Percentiles rank a stretch among this genome's conserved stretches.
phyloP scores from a whole-genome alignment of 2,888 invertebrate genomes.

The Drosophila cognata region DNA sequence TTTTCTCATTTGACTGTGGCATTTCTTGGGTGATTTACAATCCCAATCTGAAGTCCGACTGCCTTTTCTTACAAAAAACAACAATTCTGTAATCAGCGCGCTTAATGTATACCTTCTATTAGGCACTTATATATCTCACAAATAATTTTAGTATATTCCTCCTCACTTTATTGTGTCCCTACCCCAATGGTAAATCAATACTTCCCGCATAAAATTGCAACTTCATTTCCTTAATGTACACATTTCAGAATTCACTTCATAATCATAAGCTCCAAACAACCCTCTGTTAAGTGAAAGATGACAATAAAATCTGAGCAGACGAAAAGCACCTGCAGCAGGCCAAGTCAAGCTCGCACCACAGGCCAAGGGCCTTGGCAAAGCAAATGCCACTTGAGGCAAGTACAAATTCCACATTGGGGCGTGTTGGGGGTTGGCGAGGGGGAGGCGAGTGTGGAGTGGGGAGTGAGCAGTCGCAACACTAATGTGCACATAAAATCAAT shows the following conservation, averaged over 20 bases:
- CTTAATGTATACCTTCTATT: not conserved
- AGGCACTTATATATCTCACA: not conserved
- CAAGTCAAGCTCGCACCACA: slow-evolving; percentile 11
- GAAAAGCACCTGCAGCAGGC: slow-evolving; percentile 31
- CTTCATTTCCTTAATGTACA: slow-evolving; percentile 28
- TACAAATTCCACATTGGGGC: slow-evolving; percentile 15
- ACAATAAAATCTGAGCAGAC: slow-evolving; percentile 25
- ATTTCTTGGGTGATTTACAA: too few relatives aligned
- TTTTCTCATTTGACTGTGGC: not conserved
- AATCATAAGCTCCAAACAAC: slow-evolving; percentile 2
- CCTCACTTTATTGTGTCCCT: not conserved
- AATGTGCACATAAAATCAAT: slow-evolving; percentile 54
- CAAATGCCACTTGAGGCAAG: slow-evolving; percentile 53
- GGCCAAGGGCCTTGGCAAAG: slow-evolving; percentile 8
- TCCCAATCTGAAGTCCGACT: not conserved
- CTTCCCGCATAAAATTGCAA: slow-evolving; percentile 23
- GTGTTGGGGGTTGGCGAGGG: not conserved
- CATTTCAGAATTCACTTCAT: slow-evolving; percentile 10
- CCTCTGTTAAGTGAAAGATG: slow-evolving; percentile 11
- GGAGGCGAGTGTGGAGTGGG: not conserved
- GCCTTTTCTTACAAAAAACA: too few relatives aligned
- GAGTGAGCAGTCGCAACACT: not conserved
- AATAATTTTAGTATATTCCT: not conserved
- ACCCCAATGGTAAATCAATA: slow-evolving; percentile 30
- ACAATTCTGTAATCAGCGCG: not conserved